Percentiles rank a stretch among this genome's conserved stretches.
These are phyloP conservation scores for Suncus etruscus DNA, from an alignment of 2,113 vertebrate genomes.

Conservation along the genomic window DNA sequence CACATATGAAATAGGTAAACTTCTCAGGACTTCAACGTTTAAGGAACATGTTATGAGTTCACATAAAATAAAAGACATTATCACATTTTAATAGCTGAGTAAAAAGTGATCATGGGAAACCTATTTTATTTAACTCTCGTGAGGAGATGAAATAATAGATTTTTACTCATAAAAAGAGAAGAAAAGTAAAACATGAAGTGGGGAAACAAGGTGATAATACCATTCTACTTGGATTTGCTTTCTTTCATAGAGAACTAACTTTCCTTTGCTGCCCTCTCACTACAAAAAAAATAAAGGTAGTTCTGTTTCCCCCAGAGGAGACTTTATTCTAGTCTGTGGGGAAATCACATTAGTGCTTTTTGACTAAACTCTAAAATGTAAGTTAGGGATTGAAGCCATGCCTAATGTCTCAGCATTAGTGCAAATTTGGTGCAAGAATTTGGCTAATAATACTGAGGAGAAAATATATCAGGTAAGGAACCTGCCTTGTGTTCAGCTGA, in stretches of 20 bases:
- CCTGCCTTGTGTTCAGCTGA: no score
- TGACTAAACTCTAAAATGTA: neutral
- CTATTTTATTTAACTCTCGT: neutral
- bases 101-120: conserved; percentile 38
- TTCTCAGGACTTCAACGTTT: conserved; percentile 14
- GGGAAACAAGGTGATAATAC: neutral
- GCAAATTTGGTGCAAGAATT: neutral
- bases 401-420: neutral
- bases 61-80: conserved; percentile 7
- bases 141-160: neutral
- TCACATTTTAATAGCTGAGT: neutral
- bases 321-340: neutral
- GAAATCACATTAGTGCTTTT: neutral
- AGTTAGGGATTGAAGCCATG: neutral
- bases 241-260: neutral
- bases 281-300: neutral
- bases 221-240: neutral
- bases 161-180: conserved; percentile 11
- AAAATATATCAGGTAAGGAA: no score
- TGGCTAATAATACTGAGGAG: no score
- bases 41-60: neutral
- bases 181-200: neutral
- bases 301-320: neutral
- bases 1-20: neutral
- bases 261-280: neutral